Percentiles rank a stretch among this genome's conserved stretches.
These are phyloP conservation scores for Drosophila nr. perissopoda DNA, from an alignment of 2,888 invertebrate species.

Conservation along the genomic window DNA sequence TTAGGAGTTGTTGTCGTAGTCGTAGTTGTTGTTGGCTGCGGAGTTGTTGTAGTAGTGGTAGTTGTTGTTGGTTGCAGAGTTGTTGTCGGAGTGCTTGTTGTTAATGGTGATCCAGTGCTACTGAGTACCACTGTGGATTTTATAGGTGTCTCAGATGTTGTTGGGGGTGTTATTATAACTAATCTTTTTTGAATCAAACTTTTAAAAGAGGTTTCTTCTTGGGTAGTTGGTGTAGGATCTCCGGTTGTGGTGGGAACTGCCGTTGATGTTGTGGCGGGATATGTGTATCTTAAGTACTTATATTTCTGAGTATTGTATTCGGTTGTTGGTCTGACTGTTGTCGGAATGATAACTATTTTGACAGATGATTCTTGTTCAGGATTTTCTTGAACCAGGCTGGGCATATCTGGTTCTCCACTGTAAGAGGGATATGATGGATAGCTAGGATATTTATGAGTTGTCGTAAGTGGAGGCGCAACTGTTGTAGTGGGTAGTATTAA, in stretches of 20 bases:
- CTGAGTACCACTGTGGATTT: background rate
- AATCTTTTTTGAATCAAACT: background rate
- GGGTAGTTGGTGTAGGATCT: background rate
- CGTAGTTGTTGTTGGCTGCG: background rate
- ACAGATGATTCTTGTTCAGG: constrained; percentile 11
- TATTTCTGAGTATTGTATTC: constrained; percentile 7
- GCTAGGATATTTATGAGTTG: constrained; percentile 4
- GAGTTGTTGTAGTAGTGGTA: background rate
- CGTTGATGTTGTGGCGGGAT: background rate
- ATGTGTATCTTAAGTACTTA: constrained; percentile 17
- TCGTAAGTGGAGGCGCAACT: constrained; percentile 4
- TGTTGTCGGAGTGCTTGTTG: constrained; percentile 5
- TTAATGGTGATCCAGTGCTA: background rate
- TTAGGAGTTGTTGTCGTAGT: background rate
- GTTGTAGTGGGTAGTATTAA: constrained; percentile 30
- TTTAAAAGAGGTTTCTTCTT: rapidly evolving
- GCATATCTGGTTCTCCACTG: background rate
- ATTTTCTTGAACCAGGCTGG: constrained; percentile 13
- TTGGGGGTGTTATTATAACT: background rate
- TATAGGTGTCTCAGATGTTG: background rate
- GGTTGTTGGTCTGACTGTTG: constrained; percentile 20
- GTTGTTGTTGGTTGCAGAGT: background rate
- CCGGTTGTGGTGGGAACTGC: background rate
- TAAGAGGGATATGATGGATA: constrained; percentile 21
- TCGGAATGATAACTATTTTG: constrained; percentile 25